phyloP scores from a whole-genome alignment of 92 coral and sea anemone species.

The Phenganax marumi region DNA sequence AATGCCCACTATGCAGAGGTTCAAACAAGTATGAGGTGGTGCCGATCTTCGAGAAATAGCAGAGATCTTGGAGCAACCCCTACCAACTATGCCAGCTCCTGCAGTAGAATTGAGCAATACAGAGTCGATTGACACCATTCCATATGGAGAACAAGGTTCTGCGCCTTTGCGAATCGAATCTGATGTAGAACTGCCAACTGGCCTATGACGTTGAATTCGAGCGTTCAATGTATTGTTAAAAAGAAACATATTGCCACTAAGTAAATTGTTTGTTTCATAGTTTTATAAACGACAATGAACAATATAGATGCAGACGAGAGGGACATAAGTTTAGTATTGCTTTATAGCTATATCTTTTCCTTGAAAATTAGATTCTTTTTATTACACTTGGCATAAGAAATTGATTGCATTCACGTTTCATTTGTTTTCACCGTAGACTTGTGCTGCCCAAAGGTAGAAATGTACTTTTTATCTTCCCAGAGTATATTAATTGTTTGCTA shows the following conservation, averaged over 20 bases:
- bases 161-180: constrained; percentile 11
- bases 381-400: too few relatives aligned
- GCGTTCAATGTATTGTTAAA: background rate
- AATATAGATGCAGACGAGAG: background rate
- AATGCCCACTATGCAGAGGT: constrained; percentile 56
- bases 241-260: background rate
- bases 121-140: constrained; percentile 39
- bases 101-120: background rate
- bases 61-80: constrained; percentile 5
- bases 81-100: background rate
- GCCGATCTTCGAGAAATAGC: constrained; percentile 50
- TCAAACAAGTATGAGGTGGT: constrained; percentile 43
- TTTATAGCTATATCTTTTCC: too few relatives aligned
- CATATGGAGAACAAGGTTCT: constrained; percentile 5
- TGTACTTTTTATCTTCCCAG: background rate
- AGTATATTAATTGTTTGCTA: constrained; percentile 7
- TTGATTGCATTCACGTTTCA: too few relatives aligned
- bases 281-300: background rate
- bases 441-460: constrained; percentile 9
- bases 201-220: constrained; percentile 16
- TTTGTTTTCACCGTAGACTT: too few relatives aligned
- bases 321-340: background rate
- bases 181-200: constrained; percentile 32
- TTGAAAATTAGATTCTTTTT: too few relatives aligned
- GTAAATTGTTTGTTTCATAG: background rate